phyloP scores from a whole-genome alignment of 2,797 vertebrate species.

The Epinephelus awoara region DNA sequence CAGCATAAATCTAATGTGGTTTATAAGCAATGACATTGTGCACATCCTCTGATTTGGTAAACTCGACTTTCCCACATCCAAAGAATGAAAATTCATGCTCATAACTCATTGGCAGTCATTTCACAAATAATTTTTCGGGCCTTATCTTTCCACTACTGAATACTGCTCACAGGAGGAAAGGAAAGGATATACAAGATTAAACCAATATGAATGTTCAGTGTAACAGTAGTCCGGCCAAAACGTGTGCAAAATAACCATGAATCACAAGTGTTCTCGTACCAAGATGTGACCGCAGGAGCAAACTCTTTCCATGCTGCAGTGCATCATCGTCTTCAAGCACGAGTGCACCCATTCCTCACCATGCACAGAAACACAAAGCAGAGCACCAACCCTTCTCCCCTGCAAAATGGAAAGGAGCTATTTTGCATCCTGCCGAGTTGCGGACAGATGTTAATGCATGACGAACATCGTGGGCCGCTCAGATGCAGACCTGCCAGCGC shows the following conservation, averaged over 20 bases:
- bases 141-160: slow-evolving; percentile 50
- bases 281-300: slow-evolving; percentile 77
- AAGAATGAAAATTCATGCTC: slow-evolving; percentile 36
- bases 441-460: slow-evolving; percentile 65
- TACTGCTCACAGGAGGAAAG: slow-evolving; percentile 18
- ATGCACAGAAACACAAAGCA: slow-evolving; percentile 55
- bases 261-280: slow-evolving; percentile 74
- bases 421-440: slow-evolving; percentile 51
- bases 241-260: slow-evolving; percentile 77
- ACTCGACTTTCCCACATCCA: slow-evolving; percentile 26
- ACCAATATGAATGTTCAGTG: slow-evolving; percentile 62
- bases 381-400: slow-evolving; percentile 8
- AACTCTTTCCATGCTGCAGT: slow-evolving; percentile 77
- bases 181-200: slow-evolving; percentile 61
- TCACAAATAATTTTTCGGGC: slow-evolving; percentile 8
- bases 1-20: slow-evolving; percentile 36
- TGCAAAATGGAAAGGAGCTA: slow-evolving; percentile 38
- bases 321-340: slow-evolving; percentile 58
- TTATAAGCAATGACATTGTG: slow-evolving; percentile 12
- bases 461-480: slow-evolving; percentile 43
- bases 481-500: slow-evolving; percentile 50
- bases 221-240: slow-evolving; percentile 74
- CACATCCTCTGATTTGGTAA: slow-evolving; percentile 36
- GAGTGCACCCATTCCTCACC: slow-evolving; percentile 56
- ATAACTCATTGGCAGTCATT: slow-evolving; percentile 28